Base-by-base conservation (phyloP, 2,888 invertebrate genomes). In the Linyphia triangularis region DNA sequence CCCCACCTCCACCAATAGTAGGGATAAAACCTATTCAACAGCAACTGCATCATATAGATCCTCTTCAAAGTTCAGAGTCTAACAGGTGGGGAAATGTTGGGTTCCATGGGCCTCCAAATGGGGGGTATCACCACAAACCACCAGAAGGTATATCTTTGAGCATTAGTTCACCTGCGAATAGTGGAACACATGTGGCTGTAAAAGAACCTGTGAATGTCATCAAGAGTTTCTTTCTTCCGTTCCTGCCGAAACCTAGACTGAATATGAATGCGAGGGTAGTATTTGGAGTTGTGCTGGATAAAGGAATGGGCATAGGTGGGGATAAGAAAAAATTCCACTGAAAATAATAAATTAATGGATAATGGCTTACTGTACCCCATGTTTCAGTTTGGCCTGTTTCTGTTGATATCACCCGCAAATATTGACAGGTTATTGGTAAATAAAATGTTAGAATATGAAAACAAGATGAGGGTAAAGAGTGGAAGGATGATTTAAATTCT, bases 181-280 rank as follows among this genome's bases (percentile, higher is more conserved):
- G 90, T 4, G 90, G 90, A 28, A 77, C 88, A 13, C 90, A 90
- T 40, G 78, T 90, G 24, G 90, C 90, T 19, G 82, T 89, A 0
- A 51, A 51, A 3, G 90, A 89, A 65, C 91, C 91, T 24, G 85
- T 91, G 72, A 90, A 89, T 67, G 89, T 91, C 24, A 90, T 91
- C 26, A 90, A 90, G 67, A 90, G 90, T 61, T 79, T 91, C 51
- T 88, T 91, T 37, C 85, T 91, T 26, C 91, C 91, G 19, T 84
- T 91, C 51, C 63, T 91, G 65, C 90, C 90, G 43, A 91, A 90
- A 69, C 91, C 91, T 5, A 89, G 89, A 78, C 73, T 91, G 28
- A 91, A 91, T 26, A 78, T 91, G 72, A 91, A 91, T 30, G 91
- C 91, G 24, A 90, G 91, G 72, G 91, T 91, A 22, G 91, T 91